These are phyloP conservation scores for Harpagifer antarcticus DNA, from an alignment of 2,797 vertebrate genomes.

Conservation along the genomic window DNA sequence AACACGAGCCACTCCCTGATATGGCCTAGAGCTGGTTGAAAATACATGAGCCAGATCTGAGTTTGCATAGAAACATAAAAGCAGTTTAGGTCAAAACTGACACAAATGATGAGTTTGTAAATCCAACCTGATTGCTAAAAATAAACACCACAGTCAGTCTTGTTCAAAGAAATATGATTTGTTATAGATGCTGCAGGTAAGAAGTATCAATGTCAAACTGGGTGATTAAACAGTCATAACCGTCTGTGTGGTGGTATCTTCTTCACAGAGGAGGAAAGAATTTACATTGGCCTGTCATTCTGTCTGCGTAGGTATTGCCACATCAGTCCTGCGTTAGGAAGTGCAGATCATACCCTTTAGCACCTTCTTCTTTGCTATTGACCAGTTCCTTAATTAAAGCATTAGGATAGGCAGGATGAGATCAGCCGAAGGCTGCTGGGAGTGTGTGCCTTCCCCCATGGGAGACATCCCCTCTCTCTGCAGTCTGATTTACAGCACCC, in stretches of 20 bases:
- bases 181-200: conserved; percentile 21
- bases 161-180: conserved; percentile 1
- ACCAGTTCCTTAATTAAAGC: conserved; percentile 83
- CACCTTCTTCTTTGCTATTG: conserved; percentile 76
- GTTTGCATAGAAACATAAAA: background rate
- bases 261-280: conserved; percentile 28
- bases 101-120: background rate
- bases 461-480: conserved; percentile 82
- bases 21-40: background rate
- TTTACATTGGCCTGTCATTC: conserved; percentile 41
- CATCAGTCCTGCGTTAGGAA: conserved; percentile 45
- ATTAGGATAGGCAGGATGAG: conserved; percentile 79
- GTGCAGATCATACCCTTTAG: conserved; percentile 69
- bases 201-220: conserved; percentile 12
- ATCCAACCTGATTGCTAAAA: conserved; percentile 5
- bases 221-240: conserved; percentile 37
- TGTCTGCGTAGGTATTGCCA: conserved; percentile 47
- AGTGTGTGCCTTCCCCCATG: conserved; percentile 78
- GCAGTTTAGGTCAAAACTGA: background rate
- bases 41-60: conserved; percentile 9
- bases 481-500: conserved; percentile 86
- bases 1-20: background rate
- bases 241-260: conserved; percentile 19
- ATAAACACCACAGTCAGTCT: background rate
- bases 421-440: conserved; percentile 80